Percentiles rank a stretch among this genome's conserved stretches.
Conservation (phyloP, 2,113 vertebrate genomes). For the Gavia stellata region DNA sequence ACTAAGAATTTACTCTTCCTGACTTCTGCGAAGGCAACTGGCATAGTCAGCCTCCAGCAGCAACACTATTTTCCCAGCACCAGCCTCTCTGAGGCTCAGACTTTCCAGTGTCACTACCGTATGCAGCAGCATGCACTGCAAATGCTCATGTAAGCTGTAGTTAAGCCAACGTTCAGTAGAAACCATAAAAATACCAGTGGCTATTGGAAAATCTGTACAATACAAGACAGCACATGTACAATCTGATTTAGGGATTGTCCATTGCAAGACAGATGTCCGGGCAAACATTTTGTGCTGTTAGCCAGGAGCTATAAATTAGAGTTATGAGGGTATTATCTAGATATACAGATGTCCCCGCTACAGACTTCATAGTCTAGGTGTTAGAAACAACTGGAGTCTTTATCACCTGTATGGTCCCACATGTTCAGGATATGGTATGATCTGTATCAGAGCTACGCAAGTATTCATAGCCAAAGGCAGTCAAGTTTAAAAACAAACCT, state of each 20-base stretch:
- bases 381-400: neutral
- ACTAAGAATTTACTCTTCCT: neutral
- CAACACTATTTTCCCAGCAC: neutral
- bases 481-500: neutral
- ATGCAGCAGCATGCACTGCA: neutral
- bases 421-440: no score
- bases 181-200: neutral
- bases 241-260: neutral
- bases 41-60: neutral
- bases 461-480: neutral
- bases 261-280: neutral
- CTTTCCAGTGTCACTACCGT: rapidly evolving
- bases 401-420: neutral
- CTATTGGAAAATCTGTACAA: neutral
- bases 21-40: neutral
- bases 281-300: neutral
- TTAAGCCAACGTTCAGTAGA: neutral
- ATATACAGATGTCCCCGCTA: neutral
- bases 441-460: neutral
- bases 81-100: neutral
- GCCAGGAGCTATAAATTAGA: neutral
- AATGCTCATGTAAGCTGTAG: neutral
- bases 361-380: neutral
- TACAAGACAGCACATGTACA: rapidly evolving
- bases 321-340: neutral